Evolutionary conservation across 2,113 vertebrate genomes (phyloP).

Genomic region (Chloropsis hardwickii): DNA sequence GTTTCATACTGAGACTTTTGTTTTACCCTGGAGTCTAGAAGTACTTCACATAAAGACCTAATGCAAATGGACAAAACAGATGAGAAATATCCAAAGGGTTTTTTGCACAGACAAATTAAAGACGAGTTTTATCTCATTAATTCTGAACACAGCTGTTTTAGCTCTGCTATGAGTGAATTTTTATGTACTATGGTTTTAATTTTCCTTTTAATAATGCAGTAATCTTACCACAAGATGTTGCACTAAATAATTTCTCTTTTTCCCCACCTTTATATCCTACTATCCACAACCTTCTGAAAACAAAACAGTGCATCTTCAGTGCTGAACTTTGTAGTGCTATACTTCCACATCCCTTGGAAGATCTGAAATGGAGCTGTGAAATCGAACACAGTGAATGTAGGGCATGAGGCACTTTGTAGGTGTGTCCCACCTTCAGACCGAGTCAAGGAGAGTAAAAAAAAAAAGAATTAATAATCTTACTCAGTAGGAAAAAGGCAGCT

Average conservation of each 20-base stretch:
- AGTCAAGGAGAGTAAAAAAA: not conserved
- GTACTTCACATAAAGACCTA: not conserved
- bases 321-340: not conserved
- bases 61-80: not conserved
- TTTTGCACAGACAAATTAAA: not conserved
- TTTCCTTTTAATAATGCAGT: not conserved
- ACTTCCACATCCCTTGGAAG: not conserved
- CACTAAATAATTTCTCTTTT: not conserved
- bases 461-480: not conserved
- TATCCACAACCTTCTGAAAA: not conserved
- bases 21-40: not conserved
- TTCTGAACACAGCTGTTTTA: not conserved
- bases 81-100: not conserved
- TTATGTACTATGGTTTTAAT: not conserved
- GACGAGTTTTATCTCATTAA: not conserved
- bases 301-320: not conserved
- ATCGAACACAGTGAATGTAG: fast-evolving
- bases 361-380: not conserved
- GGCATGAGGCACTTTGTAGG: not conserved
- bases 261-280: not conserved
- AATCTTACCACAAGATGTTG: not conserved
- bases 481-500: not conserved
- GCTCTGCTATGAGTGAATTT: not conserved
- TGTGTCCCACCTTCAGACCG: not conserved
- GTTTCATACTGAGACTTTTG: not conserved